Conservation (phyloP, 2,888 invertebrate species). For the Ceramica pisi region DNA sequence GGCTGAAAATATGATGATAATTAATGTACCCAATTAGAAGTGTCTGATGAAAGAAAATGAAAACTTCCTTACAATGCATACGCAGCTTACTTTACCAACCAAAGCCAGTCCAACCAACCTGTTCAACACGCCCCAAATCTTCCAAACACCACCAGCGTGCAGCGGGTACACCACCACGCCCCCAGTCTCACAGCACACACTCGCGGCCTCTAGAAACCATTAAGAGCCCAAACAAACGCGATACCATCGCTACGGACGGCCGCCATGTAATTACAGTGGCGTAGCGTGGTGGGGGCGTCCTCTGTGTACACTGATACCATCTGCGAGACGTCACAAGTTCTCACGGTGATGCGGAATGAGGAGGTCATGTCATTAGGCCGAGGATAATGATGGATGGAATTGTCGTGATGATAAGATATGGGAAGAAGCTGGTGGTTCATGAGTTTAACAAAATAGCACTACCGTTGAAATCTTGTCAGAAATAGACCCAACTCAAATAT, state of each 20-base stretch:
- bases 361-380: slow-evolving; percentile 1
- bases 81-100: background rate
- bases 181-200: slow-evolving; percentile 6
- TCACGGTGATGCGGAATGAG: slow-evolving; percentile 26
- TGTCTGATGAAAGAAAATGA: no score
- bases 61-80: background rate
- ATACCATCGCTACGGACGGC: slow-evolving; percentile 39
- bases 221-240: slow-evolving; percentile 48
- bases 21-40: background rate
- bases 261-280: slow-evolving; percentile 48
- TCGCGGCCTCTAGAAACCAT: slow-evolving; percentile 32
- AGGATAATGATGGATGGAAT: slow-evolving; percentile 11
- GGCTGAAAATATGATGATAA: no score
- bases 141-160: background rate
- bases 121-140: background rate
- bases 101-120: background rate
- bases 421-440: background rate
- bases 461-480: no score
- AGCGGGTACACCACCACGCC: slow-evolving; percentile 14
- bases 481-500: no score
- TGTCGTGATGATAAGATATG: slow-evolving; percentile 11
- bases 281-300: slow-evolving; percentile 34
- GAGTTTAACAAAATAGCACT: no score
- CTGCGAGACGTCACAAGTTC: slow-evolving; percentile 44
- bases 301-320: slow-evolving; percentile 22